A percentile compares a stretch with the other conserved stretches of the same genome.
phyloP scores from a whole-genome alignment of 2,888 invertebrate genomes.

The Eristalis pertinax region DNA sequence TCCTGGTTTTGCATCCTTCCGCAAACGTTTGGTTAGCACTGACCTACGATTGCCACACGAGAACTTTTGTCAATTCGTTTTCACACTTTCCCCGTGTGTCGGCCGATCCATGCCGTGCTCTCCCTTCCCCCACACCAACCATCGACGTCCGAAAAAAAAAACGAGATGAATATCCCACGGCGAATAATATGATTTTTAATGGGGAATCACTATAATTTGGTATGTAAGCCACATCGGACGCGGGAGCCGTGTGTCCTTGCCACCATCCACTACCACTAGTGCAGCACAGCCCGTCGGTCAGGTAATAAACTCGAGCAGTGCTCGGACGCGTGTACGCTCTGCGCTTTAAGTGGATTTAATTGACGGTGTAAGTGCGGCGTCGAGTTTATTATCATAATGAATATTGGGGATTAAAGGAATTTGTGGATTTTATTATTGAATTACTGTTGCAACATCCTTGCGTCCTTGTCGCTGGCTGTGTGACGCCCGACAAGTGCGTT shows the following conservation, averaged over 20 bases:
- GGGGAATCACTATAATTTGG: conserved; percentile 70
- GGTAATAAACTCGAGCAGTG: conserved; percentile 69
- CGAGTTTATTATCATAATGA: conserved; percentile 77
- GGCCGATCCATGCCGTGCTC: background rate
- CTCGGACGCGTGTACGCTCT: conserved; percentile 21
- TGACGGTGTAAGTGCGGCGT: conserved; percentile 76
- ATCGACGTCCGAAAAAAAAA: background rate
- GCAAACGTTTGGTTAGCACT: conserved; percentile 70
- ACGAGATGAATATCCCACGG: conserved; percentile 27
- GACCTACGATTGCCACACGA: conserved; percentile 69
- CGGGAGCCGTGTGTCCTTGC: background rate
- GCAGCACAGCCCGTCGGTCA: conserved; percentile 40
- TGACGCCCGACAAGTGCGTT: conserved; percentile 1
- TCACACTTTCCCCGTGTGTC: conserved; percentile 56
- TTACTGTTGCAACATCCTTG: conserved; percentile 75
- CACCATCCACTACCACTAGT: background rate
- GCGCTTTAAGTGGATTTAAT: conserved; percentile 79
- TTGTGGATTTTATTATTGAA: conserved; percentile 81
- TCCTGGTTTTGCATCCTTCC: conserved; percentile 65
- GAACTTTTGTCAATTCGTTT: conserved; percentile 69
- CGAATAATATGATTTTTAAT: conserved; percentile 68
- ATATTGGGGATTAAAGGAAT: conserved; percentile 82
- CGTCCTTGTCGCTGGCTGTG: conserved; percentile 53
- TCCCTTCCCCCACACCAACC: background rate
- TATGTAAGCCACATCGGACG: conserved; percentile 63